phyloP scores from a whole-genome alignment of 2,113 vertebrate genomes.

The Leptobrachium ailaonicum region DNA sequence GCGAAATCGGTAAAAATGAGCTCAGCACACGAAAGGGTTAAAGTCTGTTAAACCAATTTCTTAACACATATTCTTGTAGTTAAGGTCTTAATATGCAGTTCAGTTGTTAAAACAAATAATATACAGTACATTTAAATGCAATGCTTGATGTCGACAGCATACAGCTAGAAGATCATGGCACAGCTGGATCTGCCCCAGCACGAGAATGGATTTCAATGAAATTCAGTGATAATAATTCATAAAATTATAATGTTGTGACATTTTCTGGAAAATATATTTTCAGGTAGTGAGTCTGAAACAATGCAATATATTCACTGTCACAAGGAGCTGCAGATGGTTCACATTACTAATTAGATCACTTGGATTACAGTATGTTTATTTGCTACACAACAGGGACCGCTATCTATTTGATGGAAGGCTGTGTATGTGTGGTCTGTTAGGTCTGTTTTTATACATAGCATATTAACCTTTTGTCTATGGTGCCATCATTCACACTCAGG shows the following conservation, averaged over 20 bases:
- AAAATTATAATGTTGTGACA: slow-evolving; percentile 38
- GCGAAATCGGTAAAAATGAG: too few species aligned
- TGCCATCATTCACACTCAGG: background rate
- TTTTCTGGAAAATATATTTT: slow-evolving; percentile 38
- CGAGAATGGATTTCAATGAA: slow-evolving; percentile 6
- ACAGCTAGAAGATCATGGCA: background rate
- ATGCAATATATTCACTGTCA: slow-evolving; percentile 19
- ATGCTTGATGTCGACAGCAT: too few species aligned
- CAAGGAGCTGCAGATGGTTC: slow-evolving; percentile 23
- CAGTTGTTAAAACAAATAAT: too few species aligned
- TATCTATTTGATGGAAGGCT: background rate
- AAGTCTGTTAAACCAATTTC: too few species aligned
- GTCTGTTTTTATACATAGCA: background rate
- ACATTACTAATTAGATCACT: slow-evolving; percentile 32
- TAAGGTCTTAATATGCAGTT: too few species aligned
- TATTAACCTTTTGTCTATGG: background rate
- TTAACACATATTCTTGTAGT: too few species aligned
- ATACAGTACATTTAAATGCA: too few species aligned
- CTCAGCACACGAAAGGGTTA: too few species aligned
- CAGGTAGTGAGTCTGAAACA: slow-evolving; percentile 10
- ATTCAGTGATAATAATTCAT: slow-evolving; percentile 29
- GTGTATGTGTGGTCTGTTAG: background rate
- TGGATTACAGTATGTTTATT: slow-evolving; percentile 20
- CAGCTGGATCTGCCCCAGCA: slow-evolving; percentile 9
- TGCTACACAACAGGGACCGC: slow-evolving; percentile 9